These are phyloP conservation scores for Drosophila koepferae DNA, from an alignment of 2,888 invertebrate genomes.

Conservation along the genomic window DNA sequence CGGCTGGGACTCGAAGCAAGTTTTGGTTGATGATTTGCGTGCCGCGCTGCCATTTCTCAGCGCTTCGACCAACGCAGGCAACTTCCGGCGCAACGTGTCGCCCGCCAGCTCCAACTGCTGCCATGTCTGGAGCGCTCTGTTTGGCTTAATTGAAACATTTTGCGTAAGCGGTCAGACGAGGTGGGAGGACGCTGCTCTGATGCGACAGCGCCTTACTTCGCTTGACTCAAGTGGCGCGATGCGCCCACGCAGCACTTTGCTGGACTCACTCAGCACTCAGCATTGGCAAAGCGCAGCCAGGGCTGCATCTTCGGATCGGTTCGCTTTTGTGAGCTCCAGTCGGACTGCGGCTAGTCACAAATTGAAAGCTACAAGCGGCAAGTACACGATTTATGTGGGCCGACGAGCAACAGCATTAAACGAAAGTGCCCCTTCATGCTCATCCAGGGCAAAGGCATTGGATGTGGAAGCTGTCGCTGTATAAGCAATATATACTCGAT, in stretches of 20 bases:
- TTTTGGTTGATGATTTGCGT: conserved; percentile 70
- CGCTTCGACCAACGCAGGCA: conserved; percentile 36
- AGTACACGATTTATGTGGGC: conserved; percentile 81
- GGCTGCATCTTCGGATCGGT: conserved; percentile 1
- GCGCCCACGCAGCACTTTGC: conserved; percentile 74
- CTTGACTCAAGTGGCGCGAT: conserved; percentile 30
- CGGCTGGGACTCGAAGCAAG: conserved; percentile 12
- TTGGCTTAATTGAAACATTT: conserved; percentile 77
- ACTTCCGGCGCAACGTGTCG: conserved; percentile 61
- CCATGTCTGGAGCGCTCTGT: conserved; percentile 30
- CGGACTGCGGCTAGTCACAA: conserved; percentile 71
- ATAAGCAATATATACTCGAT: background rate
- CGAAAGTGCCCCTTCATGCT: conserved; percentile 52
- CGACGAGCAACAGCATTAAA: conserved; percentile 62
- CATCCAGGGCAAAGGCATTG: conserved; percentile 33
- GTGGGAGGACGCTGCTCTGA: conserved; percentile 38
- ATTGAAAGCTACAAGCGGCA: conserved; percentile 81
- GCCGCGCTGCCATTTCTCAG: conserved; percentile 73
- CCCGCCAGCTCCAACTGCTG: conserved; percentile 1
- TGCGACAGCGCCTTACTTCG: conserved; percentile 39
- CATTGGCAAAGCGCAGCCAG: conserved; percentile 23
- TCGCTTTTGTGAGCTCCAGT: conserved; percentile 27
- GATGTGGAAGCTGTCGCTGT: background rate
- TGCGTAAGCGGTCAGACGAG: conserved; percentile 75
- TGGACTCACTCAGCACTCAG: conserved; percentile 31